phyloP scores from a whole-genome alignment of 2,797 vertebrate genomes.

The Peromyscus eremicus region DNA sequence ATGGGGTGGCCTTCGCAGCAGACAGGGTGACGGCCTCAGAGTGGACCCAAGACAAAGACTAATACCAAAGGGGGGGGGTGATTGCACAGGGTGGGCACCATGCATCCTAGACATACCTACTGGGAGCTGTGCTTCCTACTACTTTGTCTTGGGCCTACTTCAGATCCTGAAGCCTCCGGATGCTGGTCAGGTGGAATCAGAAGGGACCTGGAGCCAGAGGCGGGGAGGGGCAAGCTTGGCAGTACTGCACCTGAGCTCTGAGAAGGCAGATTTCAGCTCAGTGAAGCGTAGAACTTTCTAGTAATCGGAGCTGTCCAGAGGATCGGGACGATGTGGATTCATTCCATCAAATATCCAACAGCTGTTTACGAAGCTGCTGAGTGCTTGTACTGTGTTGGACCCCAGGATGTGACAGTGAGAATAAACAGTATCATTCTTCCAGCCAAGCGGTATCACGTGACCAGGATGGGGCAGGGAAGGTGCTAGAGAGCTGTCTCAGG shows the following conservation, averaged over 20 bases:
- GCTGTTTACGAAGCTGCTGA: neutral
- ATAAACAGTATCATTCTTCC: neutral
- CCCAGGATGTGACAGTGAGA: neutral
- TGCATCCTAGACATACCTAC: neutral
- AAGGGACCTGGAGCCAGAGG: neutral
- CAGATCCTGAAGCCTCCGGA: neutral
- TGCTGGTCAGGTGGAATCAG: neutral
- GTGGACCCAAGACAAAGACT: neutral
- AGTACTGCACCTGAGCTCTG: neutral
- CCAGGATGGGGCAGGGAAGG: neutral
- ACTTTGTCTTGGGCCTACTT: neutral
- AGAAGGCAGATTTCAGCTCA: neutral
- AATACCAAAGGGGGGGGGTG: neutral
- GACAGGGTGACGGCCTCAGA: neutral
- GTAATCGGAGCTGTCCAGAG: neutral
- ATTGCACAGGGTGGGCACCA: rapidly evolving
- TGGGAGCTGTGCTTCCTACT: neutral
- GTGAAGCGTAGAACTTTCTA: conserved; percentile 2
- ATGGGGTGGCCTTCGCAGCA: neutral
- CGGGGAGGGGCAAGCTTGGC: neutral
- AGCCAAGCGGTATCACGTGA: neutral
- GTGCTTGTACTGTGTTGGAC: neutral
- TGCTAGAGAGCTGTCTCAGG: no score
- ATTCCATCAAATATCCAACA: neutral
- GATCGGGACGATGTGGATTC: neutral